Base-by-base conservation (phyloP, 2,888 invertebrate species). In the Orchesellides sinensis region DNA sequence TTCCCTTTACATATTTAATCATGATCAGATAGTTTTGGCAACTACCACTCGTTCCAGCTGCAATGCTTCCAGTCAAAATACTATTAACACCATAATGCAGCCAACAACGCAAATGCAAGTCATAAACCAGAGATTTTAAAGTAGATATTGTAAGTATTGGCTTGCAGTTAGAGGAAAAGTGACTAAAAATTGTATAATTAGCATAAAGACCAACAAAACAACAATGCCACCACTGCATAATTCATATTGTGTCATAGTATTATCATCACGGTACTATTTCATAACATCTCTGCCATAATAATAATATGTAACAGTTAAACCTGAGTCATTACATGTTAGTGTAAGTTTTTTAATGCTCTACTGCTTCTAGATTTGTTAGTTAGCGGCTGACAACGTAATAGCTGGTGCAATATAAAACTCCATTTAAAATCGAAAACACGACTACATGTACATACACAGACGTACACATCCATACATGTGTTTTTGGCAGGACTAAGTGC, bases 1-100 rank as follows among this genome's bases (percentile, higher is more conserved):
- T 72, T 59, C 72, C 45, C 25, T 29, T 72, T 72, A 59, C 72
- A 72, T 59, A 72, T 19, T 52, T 72, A 66, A 66, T 66, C 45
- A 45, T 17, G 14, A 29, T 47, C 29, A 40, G 32, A 61, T 29
- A 21, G 52, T 17, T 52, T 52, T 17, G n/a, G 14, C 8, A 49
- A 10, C 14, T n/a, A 49, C 2, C 21, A 17, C 52, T 10, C 32
- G 10, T 32, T 32, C 32, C 32, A 32, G n/a, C 10, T 40, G 10
- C 40, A 40, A 40, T n/a, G n/a, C n/a, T 40, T 40, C 40, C 10
- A 40, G 10, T 40, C 10, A 40, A 40, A 40, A 10, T 40, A 40
- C n/a, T 40, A 40, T 40, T n/a, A 40, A 40, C 10, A 2, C 40
- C 40, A 8, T 40, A 40, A 40, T 40, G 2, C 2, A 5, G 40